Percentiles rank a stretch among this genome's conserved stretches.
Evolutionary conservation across 2,888 invertebrate species (phyloP).

Genomic region (Lasioglossum marginatum): DNA sequence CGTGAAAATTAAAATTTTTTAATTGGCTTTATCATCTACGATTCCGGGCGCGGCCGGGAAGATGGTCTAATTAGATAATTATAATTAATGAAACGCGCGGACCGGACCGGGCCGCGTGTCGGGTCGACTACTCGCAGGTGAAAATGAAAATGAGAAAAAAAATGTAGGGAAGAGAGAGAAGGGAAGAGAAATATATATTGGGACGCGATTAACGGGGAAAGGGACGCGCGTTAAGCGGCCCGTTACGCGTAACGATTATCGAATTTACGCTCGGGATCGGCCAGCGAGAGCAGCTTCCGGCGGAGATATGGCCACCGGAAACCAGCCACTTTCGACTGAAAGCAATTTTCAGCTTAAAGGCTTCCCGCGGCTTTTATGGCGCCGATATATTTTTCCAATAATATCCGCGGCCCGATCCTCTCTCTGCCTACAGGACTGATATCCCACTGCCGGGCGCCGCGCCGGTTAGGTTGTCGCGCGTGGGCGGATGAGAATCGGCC

Average conservation of each 20-base stretch:
- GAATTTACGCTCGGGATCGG: conserved; percentile 62
- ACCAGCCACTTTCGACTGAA: conserved; percentile 61
- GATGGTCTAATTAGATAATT: conserved; percentile 59
- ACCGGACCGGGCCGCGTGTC: conserved; percentile 9
- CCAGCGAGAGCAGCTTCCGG: conserved; percentile 46
- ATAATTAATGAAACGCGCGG: conserved; percentile 52
- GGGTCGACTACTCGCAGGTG: neutral
- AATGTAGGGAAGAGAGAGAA: neutral
- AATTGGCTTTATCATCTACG: conserved; percentile 57
- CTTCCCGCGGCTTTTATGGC: conserved; percentile 63
- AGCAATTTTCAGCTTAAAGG: conserved; percentile 71
- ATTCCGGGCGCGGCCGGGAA: conserved; percentile 44
- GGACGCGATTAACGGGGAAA: conserved; percentile 52
- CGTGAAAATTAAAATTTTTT: conserved; percentile 64
- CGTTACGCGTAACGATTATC: conserved; percentile 61
- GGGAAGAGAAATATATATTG: conserved; percentile 16
- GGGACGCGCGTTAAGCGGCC: conserved; percentile 26
- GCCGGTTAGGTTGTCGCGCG: neutral
- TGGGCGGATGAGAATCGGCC: neutral
- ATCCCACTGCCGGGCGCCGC: neutral
- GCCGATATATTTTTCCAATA: conserved; percentile 73
- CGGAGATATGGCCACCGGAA: conserved; percentile 61
- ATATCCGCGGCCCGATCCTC: conserved; percentile 61
- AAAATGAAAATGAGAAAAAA: conserved; percentile 2
- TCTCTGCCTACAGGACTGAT: conserved; percentile 56